Conservation (phyloP, 2,888 invertebrate genomes). For the Odiellus spinosus region DNA sequence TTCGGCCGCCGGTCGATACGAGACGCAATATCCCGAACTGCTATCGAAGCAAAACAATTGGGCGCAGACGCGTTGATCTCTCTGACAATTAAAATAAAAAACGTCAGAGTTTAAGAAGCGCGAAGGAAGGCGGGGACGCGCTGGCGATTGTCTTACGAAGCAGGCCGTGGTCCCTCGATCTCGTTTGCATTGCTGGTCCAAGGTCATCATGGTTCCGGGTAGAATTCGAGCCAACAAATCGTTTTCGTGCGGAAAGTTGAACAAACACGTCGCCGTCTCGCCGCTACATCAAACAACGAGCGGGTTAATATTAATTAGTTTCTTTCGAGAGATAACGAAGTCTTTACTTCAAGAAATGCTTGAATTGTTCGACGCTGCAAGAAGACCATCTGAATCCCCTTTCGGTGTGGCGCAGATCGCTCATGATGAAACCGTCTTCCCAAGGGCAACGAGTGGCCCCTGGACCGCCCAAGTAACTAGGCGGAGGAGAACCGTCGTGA, state of each 20-base stretch:
- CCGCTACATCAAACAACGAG: slow-evolving; percentile 44
- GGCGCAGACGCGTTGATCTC: slow-evolving; percentile 86
- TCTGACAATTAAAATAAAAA: slow-evolving; percentile 38
- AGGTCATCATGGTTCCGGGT: slow-evolving; percentile 69
- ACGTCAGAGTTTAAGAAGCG: too few species aligned
- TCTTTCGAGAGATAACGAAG: neutral
- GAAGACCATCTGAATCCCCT: slow-evolving; percentile 88
- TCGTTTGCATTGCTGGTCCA: slow-evolving; percentile 82
- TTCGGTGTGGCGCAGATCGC: slow-evolving; percentile 80
- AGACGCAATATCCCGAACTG: slow-evolving; percentile 85
- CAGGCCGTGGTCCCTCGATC: slow-evolving; percentile 78
- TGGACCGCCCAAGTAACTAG: slow-evolving; percentile 81
- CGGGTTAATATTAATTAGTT: neutral
- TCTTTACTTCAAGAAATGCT: slow-evolving; percentile 80
- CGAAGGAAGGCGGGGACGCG: too few species aligned
- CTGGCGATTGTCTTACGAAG: slow-evolving; percentile 42
- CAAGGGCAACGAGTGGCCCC: slow-evolving; percentile 86
- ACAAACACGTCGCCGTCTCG: slow-evolving; percentile 81
- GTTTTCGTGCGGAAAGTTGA: slow-evolving; percentile 84
- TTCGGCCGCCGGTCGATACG: slow-evolving; percentile 84
- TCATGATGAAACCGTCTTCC: slow-evolving; percentile 91
- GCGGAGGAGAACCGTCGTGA: slow-evolving; percentile 89
- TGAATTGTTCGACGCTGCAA: slow-evolving; percentile 81
- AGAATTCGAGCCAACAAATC: slow-evolving; percentile 71
- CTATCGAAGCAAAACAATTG: slow-evolving; percentile 90